These are phyloP conservation scores for Rutpela maculata DNA, from an alignment of 2,888 invertebrate species.

Conservation along the genomic window DNA sequence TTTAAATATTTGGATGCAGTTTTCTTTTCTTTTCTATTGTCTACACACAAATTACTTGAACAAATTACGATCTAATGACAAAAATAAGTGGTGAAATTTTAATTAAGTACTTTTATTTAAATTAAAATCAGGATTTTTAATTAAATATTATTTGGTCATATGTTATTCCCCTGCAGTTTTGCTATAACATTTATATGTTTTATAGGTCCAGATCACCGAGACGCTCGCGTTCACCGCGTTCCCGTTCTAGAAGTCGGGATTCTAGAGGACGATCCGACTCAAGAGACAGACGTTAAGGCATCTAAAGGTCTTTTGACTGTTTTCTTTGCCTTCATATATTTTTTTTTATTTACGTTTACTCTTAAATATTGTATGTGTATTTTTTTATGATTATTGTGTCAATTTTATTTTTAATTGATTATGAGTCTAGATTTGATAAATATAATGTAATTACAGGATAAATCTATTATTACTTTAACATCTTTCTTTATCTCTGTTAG, in stretches of 20 bases:
- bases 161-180: conserved; percentile 2
- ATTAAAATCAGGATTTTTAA: conserved; percentile 12
- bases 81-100: conserved; percentile 30
- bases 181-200: conserved; percentile 46
- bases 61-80: conserved; percentile 9
- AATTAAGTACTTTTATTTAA: conserved; percentile 16
- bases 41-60: conserved; percentile 24
- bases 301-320: not conserved
- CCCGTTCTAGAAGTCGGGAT: conserved; percentile 77
- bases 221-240: conserved; percentile 68
- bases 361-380: conserved; percentile 24
- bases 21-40: not conserved
- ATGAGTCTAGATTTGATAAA: conserved; percentile 27
- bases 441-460: conserved; percentile 12
- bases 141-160: not conserved
- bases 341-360: conserved; percentile 30
- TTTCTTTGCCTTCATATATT: conserved; percentile 17
- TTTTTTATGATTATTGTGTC: conserved; percentile 29
- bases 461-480: not conserved
- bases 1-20: not conserved
- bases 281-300: conserved; percentile 76
- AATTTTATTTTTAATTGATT: conserved; percentile 22
- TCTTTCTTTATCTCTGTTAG: not conserved
- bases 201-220: conserved; percentile 73
- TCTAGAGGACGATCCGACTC: conserved; percentile 78